Base-by-base conservation (phyloP, 2,113 vertebrate species). In the Oceanodroma tethys region DNA sequence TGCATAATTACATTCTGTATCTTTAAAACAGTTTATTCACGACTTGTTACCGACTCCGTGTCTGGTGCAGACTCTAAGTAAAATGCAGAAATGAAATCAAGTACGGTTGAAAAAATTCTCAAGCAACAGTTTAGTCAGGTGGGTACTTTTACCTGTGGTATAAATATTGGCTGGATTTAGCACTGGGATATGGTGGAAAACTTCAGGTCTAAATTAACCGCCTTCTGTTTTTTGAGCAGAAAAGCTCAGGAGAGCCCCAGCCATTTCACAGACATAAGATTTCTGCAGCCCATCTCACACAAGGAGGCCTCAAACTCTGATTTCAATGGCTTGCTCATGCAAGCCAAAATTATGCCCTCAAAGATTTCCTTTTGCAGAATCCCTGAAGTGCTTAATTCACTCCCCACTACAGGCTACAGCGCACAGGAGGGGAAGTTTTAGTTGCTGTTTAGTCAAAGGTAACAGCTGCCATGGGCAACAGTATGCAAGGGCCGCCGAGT, bases 401-500 rank as follows among this genome's bases (percentile, higher is more conserved):
- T 40, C 14, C 8, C 22, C 20, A 6, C 27, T 25, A 34, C 23
- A 36, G 40, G n/a, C 50, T 55, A 8, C 23, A 26, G 83, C 43
- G 45, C n/a, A 12, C 16, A 60, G 23, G 16, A 65, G 38, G 11
- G 43, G 11, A 29, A n/a, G 13, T 15, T 78, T 22, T 9, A 55
- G n/a, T 20, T 0, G 0, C 36, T 82, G 34, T 38, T 74, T 11
- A n/a, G 58, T n/a, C 52, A 42, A 34, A 67, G 23, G 45, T 34
- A 66, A 38, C 16, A 50, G 21, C 19, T 14, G 22, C 27, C 36
- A 9, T 1, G 25, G 55, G 72, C 43, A 80, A 18, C 16, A 5
- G 17, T 1, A 9, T 4, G 5, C 56, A 40, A 65, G 21, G 23
- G 42, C 7, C 9, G 47, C 48, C 0, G 0, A 43, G 53, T 22